Percentiles rank a stretch among this genome's conserved stretches.
phyloP scores from a whole-genome alignment of 2,113 vertebrate species.

The Pelecanus crispus region DNA sequence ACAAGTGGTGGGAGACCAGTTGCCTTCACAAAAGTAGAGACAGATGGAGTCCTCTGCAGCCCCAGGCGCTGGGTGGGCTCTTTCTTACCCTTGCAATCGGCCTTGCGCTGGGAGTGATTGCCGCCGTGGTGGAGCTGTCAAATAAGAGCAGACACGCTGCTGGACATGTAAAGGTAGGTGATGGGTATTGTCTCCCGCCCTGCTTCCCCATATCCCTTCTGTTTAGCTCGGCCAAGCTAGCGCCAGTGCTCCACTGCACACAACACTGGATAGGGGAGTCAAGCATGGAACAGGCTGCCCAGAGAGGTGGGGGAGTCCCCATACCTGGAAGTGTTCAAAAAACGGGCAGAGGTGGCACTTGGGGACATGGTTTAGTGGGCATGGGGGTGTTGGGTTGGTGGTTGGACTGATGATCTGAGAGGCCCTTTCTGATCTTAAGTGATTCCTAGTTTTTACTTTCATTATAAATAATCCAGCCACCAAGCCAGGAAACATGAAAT shows the following conservation, averaged over 20 bases:
- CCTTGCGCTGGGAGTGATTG: constrained; percentile 71
- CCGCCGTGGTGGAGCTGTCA: constrained; percentile 79
- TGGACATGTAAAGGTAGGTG: constrained; percentile 73
- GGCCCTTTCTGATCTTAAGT: too few relatives aligned
- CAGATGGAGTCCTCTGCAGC: constrained; percentile 55
- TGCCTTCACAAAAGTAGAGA: constrained; percentile 42
- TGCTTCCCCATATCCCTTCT: rapidly evolving
- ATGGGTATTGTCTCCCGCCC: rapidly evolving
- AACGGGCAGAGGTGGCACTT: too few relatives aligned
- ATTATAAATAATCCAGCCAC: too few relatives aligned
- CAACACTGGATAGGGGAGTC: rapidly evolving
- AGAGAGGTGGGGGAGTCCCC: too few relatives aligned
- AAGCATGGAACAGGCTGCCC: too few relatives aligned
- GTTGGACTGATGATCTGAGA: too few relatives aligned
- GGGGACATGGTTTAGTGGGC: too few relatives aligned
- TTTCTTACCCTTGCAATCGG: constrained; percentile 83
- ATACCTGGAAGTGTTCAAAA: too few relatives aligned
- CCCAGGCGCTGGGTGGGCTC: constrained; percentile 74
- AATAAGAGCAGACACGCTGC: constrained; percentile 72
- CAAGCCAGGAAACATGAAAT: too few relatives aligned
- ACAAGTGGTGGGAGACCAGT: constrained; percentile 87
- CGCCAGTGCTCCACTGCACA: not conserved
- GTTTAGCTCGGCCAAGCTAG: rapidly evolving
- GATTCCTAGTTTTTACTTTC: too few relatives aligned
- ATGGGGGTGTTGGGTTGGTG: too few relatives aligned